Conservation (phyloP, 2,797 vertebrate species). For the Hydrolagus colliei region DNA sequence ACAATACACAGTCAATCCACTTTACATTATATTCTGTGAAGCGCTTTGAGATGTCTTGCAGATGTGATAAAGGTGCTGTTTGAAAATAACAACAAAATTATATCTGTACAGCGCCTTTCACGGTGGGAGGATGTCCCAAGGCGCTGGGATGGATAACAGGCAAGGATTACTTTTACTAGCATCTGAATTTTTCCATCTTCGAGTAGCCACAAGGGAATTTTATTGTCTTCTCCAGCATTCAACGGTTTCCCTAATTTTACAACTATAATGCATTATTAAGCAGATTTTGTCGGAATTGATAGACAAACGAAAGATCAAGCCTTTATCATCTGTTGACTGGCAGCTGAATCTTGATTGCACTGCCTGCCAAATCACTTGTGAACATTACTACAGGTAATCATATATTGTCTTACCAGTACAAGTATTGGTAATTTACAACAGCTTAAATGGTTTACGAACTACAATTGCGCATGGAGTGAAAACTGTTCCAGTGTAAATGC, state of each 20-base stretch:
- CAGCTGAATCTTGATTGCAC: background rate
- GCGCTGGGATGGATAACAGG: no score
- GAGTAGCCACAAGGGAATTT: background rate
- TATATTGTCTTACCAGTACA: no score
- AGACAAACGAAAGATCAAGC: slow-evolving; percentile 1
- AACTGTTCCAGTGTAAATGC: background rate
- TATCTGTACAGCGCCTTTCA: no score
- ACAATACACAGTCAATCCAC: no score
- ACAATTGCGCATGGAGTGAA: background rate
- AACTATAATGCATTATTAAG: slow-evolving; percentile 17
- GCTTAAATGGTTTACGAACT: background rate
- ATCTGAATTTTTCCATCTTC: no score
- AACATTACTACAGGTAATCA: background rate
- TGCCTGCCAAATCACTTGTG: background rate
- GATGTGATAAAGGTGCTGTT: no score
- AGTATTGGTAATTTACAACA: background rate
- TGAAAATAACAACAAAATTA: no score
- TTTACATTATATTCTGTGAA: no score
- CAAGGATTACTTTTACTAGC: no score
- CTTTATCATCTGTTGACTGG: slow-evolving; percentile 9
- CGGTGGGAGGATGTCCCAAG: no score
- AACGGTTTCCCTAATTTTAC: background rate
- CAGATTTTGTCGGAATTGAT: background rate
- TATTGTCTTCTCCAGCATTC: background rate
- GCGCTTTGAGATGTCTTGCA: no score